Evolutionary conservation across 2,113 vertebrate species (phyloP).

Genomic region (Syrmaticus mikado): DNA sequence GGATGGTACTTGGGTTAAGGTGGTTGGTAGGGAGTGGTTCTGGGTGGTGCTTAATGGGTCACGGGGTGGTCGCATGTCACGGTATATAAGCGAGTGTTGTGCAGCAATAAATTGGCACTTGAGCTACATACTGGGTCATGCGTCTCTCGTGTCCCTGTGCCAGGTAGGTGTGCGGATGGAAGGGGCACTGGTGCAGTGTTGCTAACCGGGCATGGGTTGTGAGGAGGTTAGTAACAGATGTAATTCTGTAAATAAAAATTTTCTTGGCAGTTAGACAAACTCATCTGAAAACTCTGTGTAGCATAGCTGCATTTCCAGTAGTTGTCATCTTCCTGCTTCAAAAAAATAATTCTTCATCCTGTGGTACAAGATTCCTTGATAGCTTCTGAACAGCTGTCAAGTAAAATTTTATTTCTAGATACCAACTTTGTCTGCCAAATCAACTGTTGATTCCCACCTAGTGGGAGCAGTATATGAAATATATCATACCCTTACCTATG

Average conservation of each 20-base stretch:
- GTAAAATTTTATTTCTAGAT: constrained; percentile 50
- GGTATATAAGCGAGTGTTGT: too few species aligned
- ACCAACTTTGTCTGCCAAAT: not conserved
- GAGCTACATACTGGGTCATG: too few species aligned
- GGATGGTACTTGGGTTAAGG: too few species aligned
- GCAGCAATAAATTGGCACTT: too few species aligned
- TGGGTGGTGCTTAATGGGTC: too few species aligned
- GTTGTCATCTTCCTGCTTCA: constrained; percentile 45
- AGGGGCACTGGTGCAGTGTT: too few species aligned
- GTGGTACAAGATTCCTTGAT: not conserved
- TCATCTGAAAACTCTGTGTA: not conserved
- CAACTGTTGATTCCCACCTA: constrained; percentile 25
- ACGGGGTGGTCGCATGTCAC: too few species aligned
- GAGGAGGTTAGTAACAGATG: too few species aligned
- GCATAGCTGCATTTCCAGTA: constrained; percentile 23
- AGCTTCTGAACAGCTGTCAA: constrained; percentile 60
- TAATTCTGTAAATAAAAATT: not conserved
- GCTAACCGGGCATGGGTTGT: too few species aligned
- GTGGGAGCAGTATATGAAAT: not conserved
- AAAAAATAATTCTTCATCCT: constrained; percentile 36
- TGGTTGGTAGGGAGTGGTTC: too few species aligned
- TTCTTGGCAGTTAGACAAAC: not conserved
- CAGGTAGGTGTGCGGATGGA: too few species aligned
- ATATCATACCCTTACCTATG: not conserved
- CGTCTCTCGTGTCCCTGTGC: too few species aligned